Percentiles rank a stretch among this genome's conserved stretches.
phyloP scores from a whole-genome alignment of 2,113 vertebrate genomes.

The Polypterus senegalus region DNA sequence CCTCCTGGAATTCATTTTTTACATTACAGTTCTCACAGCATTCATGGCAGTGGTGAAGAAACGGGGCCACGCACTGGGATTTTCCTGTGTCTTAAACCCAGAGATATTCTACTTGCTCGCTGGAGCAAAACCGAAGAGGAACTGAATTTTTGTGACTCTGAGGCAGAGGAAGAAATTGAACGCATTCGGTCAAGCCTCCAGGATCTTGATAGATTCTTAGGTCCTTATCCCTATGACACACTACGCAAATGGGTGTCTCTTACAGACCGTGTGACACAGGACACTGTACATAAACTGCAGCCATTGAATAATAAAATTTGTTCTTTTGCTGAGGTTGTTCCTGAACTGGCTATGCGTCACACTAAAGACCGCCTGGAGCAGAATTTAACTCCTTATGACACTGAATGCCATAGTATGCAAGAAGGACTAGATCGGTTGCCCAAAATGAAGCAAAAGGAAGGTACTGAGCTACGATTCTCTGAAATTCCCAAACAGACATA shows the following conservation, averaged over 20 bases:
- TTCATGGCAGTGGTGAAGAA: conserved; percentile 40
- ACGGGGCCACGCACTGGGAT: conserved; percentile 69
- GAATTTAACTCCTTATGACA: conserved; percentile 55
- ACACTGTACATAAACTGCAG: conserved; percentile 54
- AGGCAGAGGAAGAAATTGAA: conserved; percentile 53
- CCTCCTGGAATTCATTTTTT: conserved; percentile 88
- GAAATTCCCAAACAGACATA: conserved; percentile 66
- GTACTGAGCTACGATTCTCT: conserved; percentile 81
- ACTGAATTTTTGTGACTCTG: conserved; percentile 51
- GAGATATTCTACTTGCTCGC: conserved; percentile 57
- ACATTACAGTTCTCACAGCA: conserved; percentile 63
- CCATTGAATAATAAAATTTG: conserved; percentile 68
- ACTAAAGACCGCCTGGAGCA: conserved; percentile 65
- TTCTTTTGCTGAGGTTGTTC: conserved; percentile 77
- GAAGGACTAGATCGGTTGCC: conserved; percentile 82
- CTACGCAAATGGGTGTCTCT: conserved; percentile 87
- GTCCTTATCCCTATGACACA: conserved; percentile 76
- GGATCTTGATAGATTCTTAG: conserved; percentile 72
- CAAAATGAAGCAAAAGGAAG: conserved; percentile 66
- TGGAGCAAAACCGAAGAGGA: conserved; percentile 68
- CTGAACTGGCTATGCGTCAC: conserved; percentile 53
- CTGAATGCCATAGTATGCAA: conserved; percentile 71
- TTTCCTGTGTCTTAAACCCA: conserved; percentile 66
- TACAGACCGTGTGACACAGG: conserved; percentile 59
- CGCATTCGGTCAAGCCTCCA: conserved; percentile 51